These are phyloP conservation scores for Etheostoma spectabile DNA, from an alignment of 2,113 vertebrate species.

Conservation along the genomic window DNA sequence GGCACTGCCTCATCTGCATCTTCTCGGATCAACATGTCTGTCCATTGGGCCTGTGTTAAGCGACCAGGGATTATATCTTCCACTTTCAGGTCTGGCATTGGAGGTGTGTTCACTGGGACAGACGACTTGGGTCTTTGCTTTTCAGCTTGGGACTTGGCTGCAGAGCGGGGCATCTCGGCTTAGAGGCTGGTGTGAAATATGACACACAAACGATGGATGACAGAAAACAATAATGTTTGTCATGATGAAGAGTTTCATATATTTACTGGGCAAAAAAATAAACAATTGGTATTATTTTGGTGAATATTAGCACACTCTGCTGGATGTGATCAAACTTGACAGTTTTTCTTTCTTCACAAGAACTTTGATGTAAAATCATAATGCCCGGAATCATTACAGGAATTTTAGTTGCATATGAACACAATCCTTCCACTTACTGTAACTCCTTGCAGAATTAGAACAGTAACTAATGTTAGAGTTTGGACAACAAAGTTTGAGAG, in stretches of 20 bases:
- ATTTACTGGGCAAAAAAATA: not conserved
- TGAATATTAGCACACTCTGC: constrained; percentile 14
- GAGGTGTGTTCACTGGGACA: constrained; percentile 33
- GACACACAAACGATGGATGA: not conserved
- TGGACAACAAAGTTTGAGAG: not conserved
- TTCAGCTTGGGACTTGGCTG: constrained; percentile 75
- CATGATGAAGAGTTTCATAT: not conserved
- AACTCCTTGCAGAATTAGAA: not conserved
- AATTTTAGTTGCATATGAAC: not conserved
- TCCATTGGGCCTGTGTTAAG: constrained; percentile 79
- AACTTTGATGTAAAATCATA: not conserved
- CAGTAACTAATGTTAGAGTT: not conserved
- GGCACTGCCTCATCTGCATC: constrained; percentile 77
- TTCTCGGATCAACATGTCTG: constrained; percentile 71
- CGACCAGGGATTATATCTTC: constrained; percentile 70
- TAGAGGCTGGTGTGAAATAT: constrained; percentile 21
- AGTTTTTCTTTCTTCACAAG: not conserved
- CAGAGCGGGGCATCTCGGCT: constrained; percentile 71
- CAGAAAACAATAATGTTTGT: not conserved
- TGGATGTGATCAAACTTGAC: not conserved
- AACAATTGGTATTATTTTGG: too few relatives aligned
- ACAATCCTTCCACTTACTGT: not conserved
- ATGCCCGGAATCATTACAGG: not conserved
- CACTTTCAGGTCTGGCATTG: constrained; percentile 22
- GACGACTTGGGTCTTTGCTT: constrained; percentile 36